Percentiles rank a stretch among this genome's conserved stretches.
These are phyloP conservation scores for Tragulus kanchil DNA, from an alignment of 2,113 vertebrate species.

Conservation along the genomic window DNA sequence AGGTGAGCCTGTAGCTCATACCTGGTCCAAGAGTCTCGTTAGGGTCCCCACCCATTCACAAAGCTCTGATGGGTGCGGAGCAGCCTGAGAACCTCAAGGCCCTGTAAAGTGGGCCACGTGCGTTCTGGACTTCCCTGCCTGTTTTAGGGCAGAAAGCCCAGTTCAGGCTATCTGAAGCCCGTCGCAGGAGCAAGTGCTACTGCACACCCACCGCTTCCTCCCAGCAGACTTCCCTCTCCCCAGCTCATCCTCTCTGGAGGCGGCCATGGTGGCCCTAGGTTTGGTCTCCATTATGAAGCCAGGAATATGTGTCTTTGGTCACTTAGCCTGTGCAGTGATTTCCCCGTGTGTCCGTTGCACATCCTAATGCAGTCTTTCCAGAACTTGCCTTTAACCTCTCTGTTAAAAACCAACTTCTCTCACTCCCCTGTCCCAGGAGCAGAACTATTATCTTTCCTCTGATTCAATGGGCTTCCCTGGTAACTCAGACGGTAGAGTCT, in stretches of 20 bases:
- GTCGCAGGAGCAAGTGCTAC: accelerated
- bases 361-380: background rate
- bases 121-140: background rate
- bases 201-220: accelerated
- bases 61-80: background rate
- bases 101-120: accelerated
- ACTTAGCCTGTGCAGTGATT: background rate
- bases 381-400: background rate
- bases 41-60: background rate
- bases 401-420: background rate
- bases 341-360: background rate
- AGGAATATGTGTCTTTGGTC: background rate
- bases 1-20: too few species aligned
- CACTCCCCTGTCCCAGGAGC: background rate
- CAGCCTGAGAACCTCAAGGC: background rate
- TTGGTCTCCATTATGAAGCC: background rate
- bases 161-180: background rate
- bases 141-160: background rate
- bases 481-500: background rate
- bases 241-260: background rate
- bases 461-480: background rate
- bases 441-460: background rate
- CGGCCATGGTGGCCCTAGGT: background rate
- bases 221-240: background rate
- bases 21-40: accelerated